Evolutionary conservation across 2,797 vertebrate genomes (phyloP).

Genomic region (Cossypha niveicapilla): DNA sequence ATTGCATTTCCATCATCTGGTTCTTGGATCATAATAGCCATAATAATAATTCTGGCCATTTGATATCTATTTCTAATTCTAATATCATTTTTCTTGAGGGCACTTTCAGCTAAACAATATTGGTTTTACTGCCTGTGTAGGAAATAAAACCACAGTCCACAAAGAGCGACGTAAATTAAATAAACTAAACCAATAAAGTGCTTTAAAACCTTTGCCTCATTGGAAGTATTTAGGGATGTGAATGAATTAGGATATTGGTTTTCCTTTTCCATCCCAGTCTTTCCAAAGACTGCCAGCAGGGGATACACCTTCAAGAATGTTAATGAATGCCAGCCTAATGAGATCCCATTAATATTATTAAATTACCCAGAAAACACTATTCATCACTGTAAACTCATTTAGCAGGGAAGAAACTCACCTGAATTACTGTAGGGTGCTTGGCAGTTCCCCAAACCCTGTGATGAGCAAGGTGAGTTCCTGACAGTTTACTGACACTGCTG

Average conservation of each 20-base stretch:
- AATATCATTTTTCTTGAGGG: conserved; percentile 4
- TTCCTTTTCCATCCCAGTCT: neutral
- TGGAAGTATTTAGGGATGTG: conserved; percentile 43
- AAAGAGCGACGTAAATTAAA: conserved; percentile 40
- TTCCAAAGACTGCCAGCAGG: conserved; percentile 34
- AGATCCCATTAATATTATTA: conserved; percentile 63
- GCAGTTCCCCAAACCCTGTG: conserved; percentile 33
- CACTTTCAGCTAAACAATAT: neutral
- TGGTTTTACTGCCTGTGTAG: conserved; percentile 8
- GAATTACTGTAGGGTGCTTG: conserved; percentile 57
- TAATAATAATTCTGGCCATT: neutral
- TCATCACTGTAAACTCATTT: conserved; percentile 61
- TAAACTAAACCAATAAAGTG: conserved; percentile 6
- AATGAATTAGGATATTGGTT: conserved; percentile 54
- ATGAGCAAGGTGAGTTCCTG: conserved; percentile 11
- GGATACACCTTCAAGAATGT: conserved; percentile 50
- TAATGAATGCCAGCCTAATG: conserved; percentile 52
- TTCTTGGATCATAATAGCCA: neutral
- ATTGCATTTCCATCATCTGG: neutral
- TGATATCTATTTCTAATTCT: conserved; percentile 3
- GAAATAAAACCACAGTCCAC: conserved; percentile 19
- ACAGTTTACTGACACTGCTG: conserved; percentile 7
- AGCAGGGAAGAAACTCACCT: conserved; percentile 40
- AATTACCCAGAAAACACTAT: conserved; percentile 57
- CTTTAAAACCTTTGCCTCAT: conserved; percentile 17